A percentile compares a stretch with the other conserved stretches of the same genome.
Conservation (phyloP, 2,113 vertebrate species). For the Prochilodus magdalenae region DNA sequence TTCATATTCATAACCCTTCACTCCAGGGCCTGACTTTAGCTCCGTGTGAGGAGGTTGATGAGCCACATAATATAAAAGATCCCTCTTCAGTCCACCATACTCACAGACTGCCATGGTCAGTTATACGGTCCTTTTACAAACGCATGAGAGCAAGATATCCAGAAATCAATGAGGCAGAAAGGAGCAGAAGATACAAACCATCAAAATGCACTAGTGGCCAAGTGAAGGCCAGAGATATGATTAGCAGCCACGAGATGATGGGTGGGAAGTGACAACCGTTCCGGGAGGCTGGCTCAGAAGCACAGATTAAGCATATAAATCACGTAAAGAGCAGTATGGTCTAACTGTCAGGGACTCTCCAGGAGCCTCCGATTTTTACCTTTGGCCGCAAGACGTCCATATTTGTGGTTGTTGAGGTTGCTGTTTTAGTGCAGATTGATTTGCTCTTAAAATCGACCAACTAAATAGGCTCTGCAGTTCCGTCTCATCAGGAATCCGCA, state of each 20-base stretch:
- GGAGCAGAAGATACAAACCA: background rate
- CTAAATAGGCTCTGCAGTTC: slow-evolving; percentile 7
- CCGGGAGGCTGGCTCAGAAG: background rate
- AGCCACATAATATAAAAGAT: background rate
- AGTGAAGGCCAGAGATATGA: slow-evolving; percentile 12
- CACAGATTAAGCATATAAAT: slow-evolving; percentile 25
- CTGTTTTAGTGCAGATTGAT: slow-evolving; percentile 28
- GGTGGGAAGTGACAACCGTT: background rate
- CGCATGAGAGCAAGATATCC: background rate
- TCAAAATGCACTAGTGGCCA: background rate
- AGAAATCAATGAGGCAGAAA: background rate
- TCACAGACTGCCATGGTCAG: background rate
- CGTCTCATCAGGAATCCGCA: slow-evolving; percentile 15
- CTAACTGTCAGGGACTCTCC: background rate
- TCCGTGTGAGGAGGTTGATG: background rate
- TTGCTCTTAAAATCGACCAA: slow-evolving; percentile 33
- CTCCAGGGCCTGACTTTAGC: background rate
- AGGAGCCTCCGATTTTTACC: slow-evolving; percentile 11
- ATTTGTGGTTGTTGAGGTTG: background rate
- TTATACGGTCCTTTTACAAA: background rate
- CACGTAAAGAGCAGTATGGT: slow-evolving; percentile 1
- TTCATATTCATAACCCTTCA: background rate
- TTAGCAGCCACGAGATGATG: slow-evolving; percentile 12
- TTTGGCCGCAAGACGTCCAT: background rate
- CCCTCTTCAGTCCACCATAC: background rate